Evolutionary conservation across 2,888 invertebrate genomes (phyloP).

Genomic region (Phortica okadai): DNA sequence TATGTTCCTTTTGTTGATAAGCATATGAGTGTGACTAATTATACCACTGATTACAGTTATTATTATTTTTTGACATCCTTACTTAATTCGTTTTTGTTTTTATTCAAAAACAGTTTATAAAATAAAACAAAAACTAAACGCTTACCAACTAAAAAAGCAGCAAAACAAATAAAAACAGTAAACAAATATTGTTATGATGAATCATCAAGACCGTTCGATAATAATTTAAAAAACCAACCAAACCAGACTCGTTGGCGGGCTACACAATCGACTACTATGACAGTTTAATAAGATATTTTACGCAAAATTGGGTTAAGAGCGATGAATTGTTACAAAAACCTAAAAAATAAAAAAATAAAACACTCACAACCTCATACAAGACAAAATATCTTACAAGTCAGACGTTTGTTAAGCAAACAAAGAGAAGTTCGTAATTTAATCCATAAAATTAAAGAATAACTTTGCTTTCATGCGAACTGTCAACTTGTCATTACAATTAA

Average conservation of each 20-base stretch:
- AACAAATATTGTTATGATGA: not conserved
- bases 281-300: slow-evolving; percentile 19
- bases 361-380: not conserved
- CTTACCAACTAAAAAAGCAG: not conserved
- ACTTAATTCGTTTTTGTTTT: not conserved
- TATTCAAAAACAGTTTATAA: not conserved
- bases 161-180: not conserved
- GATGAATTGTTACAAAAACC: slow-evolving; percentile 6
- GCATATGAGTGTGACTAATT: too few species aligned
- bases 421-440: slow-evolving; percentile 12
- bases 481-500: slow-evolving; percentile 69
- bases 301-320: slow-evolving; percentile 20
- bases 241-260: slow-evolving; percentile 1
- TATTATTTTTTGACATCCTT: not conserved
- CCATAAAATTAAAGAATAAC: slow-evolving; percentile 55
- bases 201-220: not conserved
- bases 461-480: slow-evolving; percentile 68
- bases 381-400: not conserved
- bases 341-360: slow-evolving; percentile 18
- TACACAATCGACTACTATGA: not conserved
- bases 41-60: too few species aligned
- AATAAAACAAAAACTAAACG: not conserved
- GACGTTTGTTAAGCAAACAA: slow-evolving; percentile 10
- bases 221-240: not conserved
- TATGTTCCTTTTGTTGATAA: too few species aligned